Evolutionary conservation across 92 coral and sea anemone genomes (phyloP).

Genomic region (Bergia puertoricense): DNA sequence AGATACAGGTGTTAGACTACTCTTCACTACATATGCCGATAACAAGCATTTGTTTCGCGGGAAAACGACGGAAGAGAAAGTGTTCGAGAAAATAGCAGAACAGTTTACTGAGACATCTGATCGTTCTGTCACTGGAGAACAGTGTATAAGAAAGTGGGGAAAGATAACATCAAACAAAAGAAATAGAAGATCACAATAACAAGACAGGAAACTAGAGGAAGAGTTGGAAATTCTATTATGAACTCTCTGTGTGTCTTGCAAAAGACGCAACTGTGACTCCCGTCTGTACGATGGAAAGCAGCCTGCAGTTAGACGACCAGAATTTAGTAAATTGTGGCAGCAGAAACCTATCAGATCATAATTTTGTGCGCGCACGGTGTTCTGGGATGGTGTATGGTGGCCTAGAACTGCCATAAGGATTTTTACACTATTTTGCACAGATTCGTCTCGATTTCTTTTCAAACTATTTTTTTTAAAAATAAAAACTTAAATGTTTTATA

Average conservation of each 20-base stretch:
- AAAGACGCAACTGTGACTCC: no score
- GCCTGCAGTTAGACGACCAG: no score
- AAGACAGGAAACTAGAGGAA: constrained; percentile 49
- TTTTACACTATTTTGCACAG: no score
- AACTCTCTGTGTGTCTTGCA: constrained; percentile 43
- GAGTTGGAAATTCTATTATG: constrained; percentile 49
- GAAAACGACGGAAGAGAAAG: constrained; percentile 45
- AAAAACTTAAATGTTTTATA: no score
- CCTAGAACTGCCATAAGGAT: no score
- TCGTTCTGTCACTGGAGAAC: constrained; percentile 41
- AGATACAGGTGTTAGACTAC: constrained; percentile 27
- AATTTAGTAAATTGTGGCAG: no score
- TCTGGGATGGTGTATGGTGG: no score
- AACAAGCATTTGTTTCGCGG: constrained; percentile 45
- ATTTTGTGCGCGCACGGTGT: no score
- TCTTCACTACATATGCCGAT: constrained; percentile 31
- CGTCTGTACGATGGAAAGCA: no score
- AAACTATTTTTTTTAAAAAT: no score
- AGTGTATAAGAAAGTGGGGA: constrained; percentile 52
- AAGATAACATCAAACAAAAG: constrained; percentile 19
- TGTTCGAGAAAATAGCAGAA: constrained; percentile 51
- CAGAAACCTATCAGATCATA: no score
- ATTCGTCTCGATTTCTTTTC: no score
- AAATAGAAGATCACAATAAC: constrained; percentile 59
- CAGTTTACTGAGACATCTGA: constrained; percentile 23